Evolutionary conservation across 1,140 invertebrate species (phyloP), one percentile per base, ranked within the genome.

Genomic region (Anadara kagoshimensis): DNA sequence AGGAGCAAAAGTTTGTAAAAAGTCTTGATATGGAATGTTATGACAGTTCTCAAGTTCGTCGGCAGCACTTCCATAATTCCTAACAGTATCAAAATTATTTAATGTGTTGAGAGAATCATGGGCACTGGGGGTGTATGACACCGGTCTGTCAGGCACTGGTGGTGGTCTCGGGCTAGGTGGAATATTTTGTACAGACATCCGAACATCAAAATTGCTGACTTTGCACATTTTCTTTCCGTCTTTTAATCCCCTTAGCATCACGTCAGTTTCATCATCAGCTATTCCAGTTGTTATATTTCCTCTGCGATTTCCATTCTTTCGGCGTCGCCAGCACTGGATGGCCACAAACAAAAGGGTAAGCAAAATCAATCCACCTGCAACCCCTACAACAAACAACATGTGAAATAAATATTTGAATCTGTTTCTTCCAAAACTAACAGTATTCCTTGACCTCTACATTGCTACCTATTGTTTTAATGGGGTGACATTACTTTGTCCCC

Each of bases 21-120:
- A 97, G 89, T 96, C 95, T 47, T 93, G 93, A 41, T 79, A 83
- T 61, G 95, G 95, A 64, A 84, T 75, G 66, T 82, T 82, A 26
- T 78, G 70, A 69, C 73, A 59, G 95, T 93, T 94, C 89, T 98
- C 96, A 29, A 97, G 90, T 83, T 98, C 96, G 89, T 98, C 96
- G 20, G 94, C 96, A 49, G 95, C 96, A 66, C 95, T 97, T 59
- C 96, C 96, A 89, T 98, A 98, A 85, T 95, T 75, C 65, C 95
- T 91, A 65, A 97, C 91, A 45, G 95, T 96, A 90, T 98, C 96
- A 83, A 97, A 91, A 90, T 97, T 97, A 91, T 97, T 97, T 44
- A 96, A 88, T 22, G 93, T 91, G 59, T 93, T 92, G 5, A 89
- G 69, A 14, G 89, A 89, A 59, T 93, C 93, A 80, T 93, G 93